Conservation (phyloP, 1,140 invertebrate species). For the Venustaconcha ellipsiformis region DNA sequence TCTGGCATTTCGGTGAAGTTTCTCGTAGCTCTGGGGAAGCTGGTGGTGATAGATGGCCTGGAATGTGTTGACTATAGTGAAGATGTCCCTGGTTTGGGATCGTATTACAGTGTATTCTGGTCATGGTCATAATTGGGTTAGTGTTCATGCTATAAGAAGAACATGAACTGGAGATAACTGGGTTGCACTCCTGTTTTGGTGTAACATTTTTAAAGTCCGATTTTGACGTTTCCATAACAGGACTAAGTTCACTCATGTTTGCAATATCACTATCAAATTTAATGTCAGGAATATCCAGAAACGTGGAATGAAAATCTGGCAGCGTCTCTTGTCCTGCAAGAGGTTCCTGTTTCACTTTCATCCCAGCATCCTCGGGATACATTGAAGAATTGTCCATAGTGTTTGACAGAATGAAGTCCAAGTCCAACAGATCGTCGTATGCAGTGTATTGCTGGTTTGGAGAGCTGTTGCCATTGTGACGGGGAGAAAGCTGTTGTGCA, state of each 20-base stretch:
- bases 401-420: slow-evolving; percentile 67
- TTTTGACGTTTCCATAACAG: slow-evolving; percentile 40
- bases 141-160: slow-evolving; percentile 45
- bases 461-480: slow-evolving; percentile 16
- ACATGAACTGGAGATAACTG: slow-evolving; percentile 41
- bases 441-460: slow-evolving; percentile 14
- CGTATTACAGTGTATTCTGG: slow-evolving; percentile 44
- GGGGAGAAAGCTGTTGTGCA: slow-evolving; percentile 3
- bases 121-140: slow-evolving; percentile 29
- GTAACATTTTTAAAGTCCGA: slow-evolving; percentile 43
- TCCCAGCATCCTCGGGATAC: slow-evolving; percentile 50
- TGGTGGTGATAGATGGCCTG: slow-evolving; percentile 72
- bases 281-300: slow-evolving; percentile 66
- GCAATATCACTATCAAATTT: slow-evolving; percentile 51
- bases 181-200: slow-evolving; percentile 53
- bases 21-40: slow-evolving; percentile 70
- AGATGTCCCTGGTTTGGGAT: slow-evolving; percentile 39
- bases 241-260: not conserved
- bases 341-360: slow-evolving; percentile 57
- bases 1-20: slow-evolving; percentile 33
- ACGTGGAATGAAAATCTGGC: slow-evolving; percentile 64
- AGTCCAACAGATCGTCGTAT: slow-evolving; percentile 64
- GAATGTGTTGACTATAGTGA: slow-evolving; percentile 52
- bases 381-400: slow-evolving; percentile 45
- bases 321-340: slow-evolving; percentile 40